A percentile compares a stretch with the other conserved stretches of the same genome.
These are phyloP conservation scores for Neosilurus hyrtlii DNA, from an alignment of 2,797 vertebrate genomes.

Conservation along the genomic window DNA sequence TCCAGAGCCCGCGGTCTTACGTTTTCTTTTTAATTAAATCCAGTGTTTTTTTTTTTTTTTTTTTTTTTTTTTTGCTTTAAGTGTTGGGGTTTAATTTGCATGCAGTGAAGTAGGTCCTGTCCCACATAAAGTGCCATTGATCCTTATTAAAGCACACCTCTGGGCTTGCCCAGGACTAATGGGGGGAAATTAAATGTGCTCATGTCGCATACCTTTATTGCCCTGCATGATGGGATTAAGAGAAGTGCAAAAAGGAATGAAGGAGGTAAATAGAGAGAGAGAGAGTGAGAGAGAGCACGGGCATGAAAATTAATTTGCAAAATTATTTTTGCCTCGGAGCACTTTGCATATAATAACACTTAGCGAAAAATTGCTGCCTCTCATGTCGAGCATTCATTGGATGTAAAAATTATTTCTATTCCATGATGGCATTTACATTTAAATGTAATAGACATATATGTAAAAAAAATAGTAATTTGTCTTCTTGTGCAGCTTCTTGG, in stretches of 20 bases:
- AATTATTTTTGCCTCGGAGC: conserved; percentile 65
- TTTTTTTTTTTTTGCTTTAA: conserved; percentile 75
- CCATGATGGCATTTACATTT: not conserved
- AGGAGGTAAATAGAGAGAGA: conserved; percentile 33
- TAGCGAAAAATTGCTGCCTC: conserved; percentile 16
- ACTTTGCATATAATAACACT: conserved; percentile 53
- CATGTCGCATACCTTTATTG: conserved; percentile 92
- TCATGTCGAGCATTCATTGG: conserved; percentile 17
- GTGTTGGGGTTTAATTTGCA: conserved; percentile 94
- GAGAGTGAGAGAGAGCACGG: not conserved
- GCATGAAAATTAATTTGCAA: conserved; percentile 83
- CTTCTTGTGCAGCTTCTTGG: not conserved
- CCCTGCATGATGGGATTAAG: conserved; percentile 81
- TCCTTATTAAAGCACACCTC: conserved; percentile 99
- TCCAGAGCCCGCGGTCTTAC: conserved; percentile 91
- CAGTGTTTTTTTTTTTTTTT: conserved; percentile 80
- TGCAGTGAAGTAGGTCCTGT: conserved; percentile 91
- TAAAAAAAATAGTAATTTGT: not conserved
- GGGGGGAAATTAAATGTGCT: conserved; percentile 95
- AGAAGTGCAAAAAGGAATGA: conserved; percentile 60
- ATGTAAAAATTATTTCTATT: not conserved
- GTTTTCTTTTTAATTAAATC: conserved; percentile 99
- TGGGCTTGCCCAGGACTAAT: conserved; percentile 93
- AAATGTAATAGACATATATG: not conserved
- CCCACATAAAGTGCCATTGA: conserved; percentile 99